Base-by-base conservation (phyloP, 1,140 invertebrate genomes). In the Aphaenogaster ashmeadi region DNA sequence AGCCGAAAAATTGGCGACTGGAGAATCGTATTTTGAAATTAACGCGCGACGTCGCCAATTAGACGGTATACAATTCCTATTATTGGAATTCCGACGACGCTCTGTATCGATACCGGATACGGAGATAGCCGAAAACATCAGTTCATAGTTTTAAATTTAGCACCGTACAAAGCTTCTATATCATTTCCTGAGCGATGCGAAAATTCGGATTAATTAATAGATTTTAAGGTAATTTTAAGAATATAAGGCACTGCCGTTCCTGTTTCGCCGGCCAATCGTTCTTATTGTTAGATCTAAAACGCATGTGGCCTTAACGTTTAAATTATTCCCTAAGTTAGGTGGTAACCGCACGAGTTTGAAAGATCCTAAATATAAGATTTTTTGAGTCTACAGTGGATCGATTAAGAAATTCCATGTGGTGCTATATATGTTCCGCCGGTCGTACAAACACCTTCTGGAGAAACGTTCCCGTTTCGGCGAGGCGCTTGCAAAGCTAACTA, bases 381-480 rank as follows among this genome's bases (percentile, higher is more conserved):
- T 44, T 81, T 9, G 36, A 56, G n/a, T 5, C 47, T 56, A 58
- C 18, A 74, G 7, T 58, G 41, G 27, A 7, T 74, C 21, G 47
- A 75, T 62, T 74, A 60, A 44, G 18, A 83, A 47, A 84, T 84
- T 75, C 47, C 15, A 18, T n/a, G 41, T 56, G 21, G 27, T 58
- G 33, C 69, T 47, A 71, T 47, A 71, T 36, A 44, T 15, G 15
- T 58, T 44, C 15, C n/a, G 54, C n/a, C 69, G 38, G 3, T 11
- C 47, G 36, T 56, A 41, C 44, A 52, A 33, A 60, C 67, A 74
- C 56, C 27, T 84, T 83, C 67, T 60, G 80, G 54, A 74, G 80
- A 74, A 74, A 56, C 38, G 52, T 58, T 83, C 67, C 52, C 52
- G 27, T 74, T 84, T 84, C 69, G 80, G 69, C 69, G 6, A 83